Base-by-base conservation (phyloP, 2,113 vertebrate genomes). In the Lynx canadensis region DNA sequence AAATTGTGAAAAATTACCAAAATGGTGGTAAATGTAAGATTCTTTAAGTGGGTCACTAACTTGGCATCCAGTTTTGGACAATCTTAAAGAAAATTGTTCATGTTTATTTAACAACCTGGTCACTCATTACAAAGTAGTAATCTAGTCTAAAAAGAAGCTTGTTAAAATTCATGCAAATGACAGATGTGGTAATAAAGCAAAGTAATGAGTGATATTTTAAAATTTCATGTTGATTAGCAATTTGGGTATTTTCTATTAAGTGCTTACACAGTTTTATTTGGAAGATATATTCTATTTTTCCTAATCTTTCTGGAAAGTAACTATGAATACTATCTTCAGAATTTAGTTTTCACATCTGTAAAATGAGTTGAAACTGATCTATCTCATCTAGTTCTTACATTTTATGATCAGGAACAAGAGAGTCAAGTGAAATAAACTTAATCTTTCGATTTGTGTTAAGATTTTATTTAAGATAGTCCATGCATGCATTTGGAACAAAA, bases 1-100 rank as follows among this genome's bases (percentile, higher is more conserved):
- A 94, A 96, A 68, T 69, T 79, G n/a, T 74, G 31, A 57, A 94
- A 96, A 97, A 69, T 83, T 55, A n/a, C 89, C 80, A 68, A 73
- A 66, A 38, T 0, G 2, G 29, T 91, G 21, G 52, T 81, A 92
- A 21, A 63, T 81, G 12, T 50, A 86, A 73, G 48, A 48, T 38
- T 74, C 57, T 92, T 86, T 10, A 96, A 91, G 7, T 60, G 10
- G 2, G 66, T 96, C 95, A 89, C 78, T 52, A 95, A 98, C 97
- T 89, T 90, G 21, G 27, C 85, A 96, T 97, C 93, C 71, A 95
- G 76, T 94, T 98, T 97, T 97, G 88, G 66, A 83, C 81, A 27
- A 45, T 89, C 80, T 95, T 89, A 95, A 97, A 97, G 80, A 71
- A 74, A 91, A 94, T 89, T 74, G 95, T 91, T 83, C 76, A 89